Evolutionary conservation across 2,113 vertebrate genomes (phyloP).

Genomic region (Perognathus longimembris): DNA sequence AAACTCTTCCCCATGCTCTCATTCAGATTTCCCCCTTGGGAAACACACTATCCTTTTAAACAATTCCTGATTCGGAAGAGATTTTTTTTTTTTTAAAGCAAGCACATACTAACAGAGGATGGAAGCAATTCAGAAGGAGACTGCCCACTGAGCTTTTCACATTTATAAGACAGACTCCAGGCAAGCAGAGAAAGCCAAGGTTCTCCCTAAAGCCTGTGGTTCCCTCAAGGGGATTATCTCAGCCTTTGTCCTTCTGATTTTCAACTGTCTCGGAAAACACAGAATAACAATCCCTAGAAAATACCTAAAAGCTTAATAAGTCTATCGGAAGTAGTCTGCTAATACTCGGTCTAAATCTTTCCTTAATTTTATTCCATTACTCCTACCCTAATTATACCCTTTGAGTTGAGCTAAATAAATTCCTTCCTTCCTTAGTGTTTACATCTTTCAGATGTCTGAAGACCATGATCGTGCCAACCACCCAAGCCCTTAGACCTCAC

Average conservation of each 20-base stretch:
- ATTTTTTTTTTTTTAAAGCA: neutral
- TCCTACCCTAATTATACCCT: constrained; percentile 61
- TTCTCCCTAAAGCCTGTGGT: neutral
- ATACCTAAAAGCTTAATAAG: constrained; percentile 39
- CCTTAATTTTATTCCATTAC: constrained; percentile 61
- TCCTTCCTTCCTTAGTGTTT: constrained; percentile 51
- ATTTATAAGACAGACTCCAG: neutral
- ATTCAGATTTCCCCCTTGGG: neutral
- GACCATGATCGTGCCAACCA: neutral
- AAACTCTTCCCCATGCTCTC: neutral
- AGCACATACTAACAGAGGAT: neutral
- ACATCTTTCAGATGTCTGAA: constrained; percentile 66
- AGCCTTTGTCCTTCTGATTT: constrained; percentile 52
- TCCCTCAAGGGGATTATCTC: constrained; percentile 44
- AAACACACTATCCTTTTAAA: neutral
- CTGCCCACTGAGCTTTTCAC: neutral
- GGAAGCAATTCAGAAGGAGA: constrained; percentile 11
- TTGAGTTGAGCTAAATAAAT: constrained; percentile 61
- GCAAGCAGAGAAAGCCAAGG: neutral
- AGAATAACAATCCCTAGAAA: constrained; percentile 46
- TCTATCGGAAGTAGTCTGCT: constrained; percentile 32
- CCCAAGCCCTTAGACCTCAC: constrained; percentile 51
- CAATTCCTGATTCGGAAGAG: constrained; percentile 36
- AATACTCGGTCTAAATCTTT: constrained; percentile 57
- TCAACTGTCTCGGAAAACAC: constrained; percentile 52